Conservation (phyloP, 2,797 vertebrate genomes). For the Morus bassanus region DNA sequence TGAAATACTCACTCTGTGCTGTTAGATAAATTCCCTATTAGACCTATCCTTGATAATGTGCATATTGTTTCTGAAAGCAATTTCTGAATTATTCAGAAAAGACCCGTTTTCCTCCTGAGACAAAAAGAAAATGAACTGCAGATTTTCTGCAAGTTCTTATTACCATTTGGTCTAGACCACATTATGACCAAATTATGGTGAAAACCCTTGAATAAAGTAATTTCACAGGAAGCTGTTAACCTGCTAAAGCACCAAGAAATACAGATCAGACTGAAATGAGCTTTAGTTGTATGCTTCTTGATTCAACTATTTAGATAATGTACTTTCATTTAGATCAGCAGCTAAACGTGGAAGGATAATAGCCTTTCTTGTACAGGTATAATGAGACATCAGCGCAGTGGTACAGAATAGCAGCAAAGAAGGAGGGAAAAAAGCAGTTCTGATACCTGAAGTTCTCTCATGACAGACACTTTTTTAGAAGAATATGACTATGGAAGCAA, state of each 20-base stretch:
- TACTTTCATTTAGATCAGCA: slow-evolving; percentile 71
- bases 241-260: slow-evolving; percentile 66
- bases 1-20: not conserved
- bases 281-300: slow-evolving; percentile 61
- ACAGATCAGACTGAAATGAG: slow-evolving; percentile 67
- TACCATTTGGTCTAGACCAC: slow-evolving; percentile 60
- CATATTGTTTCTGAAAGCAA: slow-evolving; percentile 50
- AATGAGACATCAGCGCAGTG: slow-evolving; percentile 52
- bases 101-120: not conserved
- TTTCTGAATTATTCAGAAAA: slow-evolving; percentile 49
- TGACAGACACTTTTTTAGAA: not conserved
- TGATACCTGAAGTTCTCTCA: not conserved
- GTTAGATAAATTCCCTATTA: slow-evolving; percentile 30
- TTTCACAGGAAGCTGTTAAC: slow-evolving; percentile 66
- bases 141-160: slow-evolving; percentile 55
- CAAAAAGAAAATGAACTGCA: slow-evolving; percentile 42
- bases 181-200: slow-evolving; percentile 59
- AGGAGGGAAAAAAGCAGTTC: not conserved
- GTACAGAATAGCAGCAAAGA: not conserved
- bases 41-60: not conserved
- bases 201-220: slow-evolving; percentile 65
- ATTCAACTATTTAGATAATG: slow-evolving; percentile 71
- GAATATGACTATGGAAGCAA: not conserved
- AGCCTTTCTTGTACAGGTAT: slow-evolving; percentile 52
- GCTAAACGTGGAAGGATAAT: slow-evolving; percentile 62